Evolutionary conservation across 2,888 invertebrate species (phyloP).

Genomic region (Diplolepis rosae): DNA sequence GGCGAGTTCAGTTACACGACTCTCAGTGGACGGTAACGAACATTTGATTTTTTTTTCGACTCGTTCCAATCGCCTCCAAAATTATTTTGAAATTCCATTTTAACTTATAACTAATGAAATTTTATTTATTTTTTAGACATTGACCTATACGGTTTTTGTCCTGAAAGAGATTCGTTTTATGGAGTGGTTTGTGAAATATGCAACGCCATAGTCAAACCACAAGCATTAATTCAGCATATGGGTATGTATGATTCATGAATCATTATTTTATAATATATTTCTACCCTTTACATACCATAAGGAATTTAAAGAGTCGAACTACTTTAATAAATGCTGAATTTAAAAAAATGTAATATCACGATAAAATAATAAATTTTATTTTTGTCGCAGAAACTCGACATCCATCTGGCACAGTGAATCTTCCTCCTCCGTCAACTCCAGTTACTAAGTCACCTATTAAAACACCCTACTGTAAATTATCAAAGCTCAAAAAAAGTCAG

Average conservation of each 20-base stretch:
- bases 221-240: conserved; percentile 85
- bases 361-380: not conserved
- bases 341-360: not conserved
- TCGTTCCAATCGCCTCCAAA: too few relatives aligned
- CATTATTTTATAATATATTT: not conserved
- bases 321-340: too few relatives aligned
- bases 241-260: conserved; percentile 59
- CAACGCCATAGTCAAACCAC: conserved; percentile 85
- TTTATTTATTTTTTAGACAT: conserved; percentile 76
- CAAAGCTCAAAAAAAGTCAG: conserved; percentile 67
- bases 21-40: conserved; percentile 67
- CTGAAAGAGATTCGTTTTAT: conserved; percentile 84
- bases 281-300: too few relatives aligned
- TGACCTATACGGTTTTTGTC: conserved; percentile 85
- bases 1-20: conserved; percentile 67
- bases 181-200: conserved; percentile 87
- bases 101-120: not conserved
- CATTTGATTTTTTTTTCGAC: not conserved
- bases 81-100: too few relatives aligned
- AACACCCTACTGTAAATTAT: conserved; percentile 70
- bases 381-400: conserved; percentile 67
- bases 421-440: conserved; percentile 67
- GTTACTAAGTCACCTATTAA: conserved; percentile 63
- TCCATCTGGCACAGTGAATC: conserved; percentile 65
- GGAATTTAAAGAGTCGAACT: too few relatives aligned